These are phyloP conservation scores for Leptarthrus brevirostris DNA, from an alignment of 2,888 invertebrate genomes.

Conservation along the genomic window DNA sequence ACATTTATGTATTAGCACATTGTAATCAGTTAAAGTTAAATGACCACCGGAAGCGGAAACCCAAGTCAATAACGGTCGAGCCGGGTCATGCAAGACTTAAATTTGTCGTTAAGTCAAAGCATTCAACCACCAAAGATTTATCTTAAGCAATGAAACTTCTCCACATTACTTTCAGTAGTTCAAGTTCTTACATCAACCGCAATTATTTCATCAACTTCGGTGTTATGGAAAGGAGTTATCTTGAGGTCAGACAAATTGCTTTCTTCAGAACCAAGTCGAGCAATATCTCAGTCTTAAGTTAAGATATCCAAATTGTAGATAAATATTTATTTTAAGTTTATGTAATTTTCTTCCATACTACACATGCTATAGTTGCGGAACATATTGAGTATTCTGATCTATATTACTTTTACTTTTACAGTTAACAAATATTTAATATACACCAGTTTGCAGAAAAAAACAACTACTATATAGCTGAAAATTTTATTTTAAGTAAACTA, in stretches of 20 bases:
- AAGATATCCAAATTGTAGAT: too few species aligned
- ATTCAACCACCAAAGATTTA: slow-evolving; percentile 30
- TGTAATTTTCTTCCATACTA: too few species aligned
- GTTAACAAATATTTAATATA: too few species aligned
- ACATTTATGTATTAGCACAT: slow-evolving; percentile 26
- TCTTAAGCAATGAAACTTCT: slow-evolving; percentile 3
- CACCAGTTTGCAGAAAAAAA: too few species aligned
- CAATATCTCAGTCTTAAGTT: too few species aligned
- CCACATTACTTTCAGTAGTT: slow-evolving; percentile 1
- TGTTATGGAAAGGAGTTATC: slow-evolving; percentile 1
- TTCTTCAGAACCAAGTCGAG: background rate
- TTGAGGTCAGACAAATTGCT: background rate
- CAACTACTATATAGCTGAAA: too few species aligned
- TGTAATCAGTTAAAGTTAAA: slow-evolving; percentile 29
- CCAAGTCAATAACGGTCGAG: slow-evolving; percentile 33
- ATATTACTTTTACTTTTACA: too few species aligned
- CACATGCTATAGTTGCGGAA: too few species aligned
- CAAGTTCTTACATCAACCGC: slow-evolving; percentile 24
- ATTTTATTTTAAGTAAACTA: too few species aligned
- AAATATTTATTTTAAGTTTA: too few species aligned
- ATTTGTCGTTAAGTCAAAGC: slow-evolving; percentile 22
- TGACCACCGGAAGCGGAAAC: slow-evolving; percentile 41
- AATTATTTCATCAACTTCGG: slow-evolving; percentile 33
- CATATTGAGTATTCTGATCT: too few species aligned
- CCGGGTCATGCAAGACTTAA: slow-evolving; percentile 23